These are phyloP conservation scores for Silurus glanis DNA, from an alignment of 2,113 vertebrate species.

Conservation along the genomic window DNA sequence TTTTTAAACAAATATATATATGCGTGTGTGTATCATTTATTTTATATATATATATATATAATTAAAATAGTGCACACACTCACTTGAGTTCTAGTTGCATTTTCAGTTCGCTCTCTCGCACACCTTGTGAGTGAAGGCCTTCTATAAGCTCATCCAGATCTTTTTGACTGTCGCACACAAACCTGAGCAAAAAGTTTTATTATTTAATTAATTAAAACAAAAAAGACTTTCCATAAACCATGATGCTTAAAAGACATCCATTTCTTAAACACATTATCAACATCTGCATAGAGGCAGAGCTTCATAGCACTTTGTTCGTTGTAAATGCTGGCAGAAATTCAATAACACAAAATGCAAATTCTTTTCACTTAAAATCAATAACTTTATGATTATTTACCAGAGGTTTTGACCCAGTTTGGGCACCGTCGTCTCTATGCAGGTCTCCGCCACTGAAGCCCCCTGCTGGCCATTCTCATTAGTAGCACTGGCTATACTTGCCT, in stretches of 20 bases:
- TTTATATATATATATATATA: no score
- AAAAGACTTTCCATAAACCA: neutral
- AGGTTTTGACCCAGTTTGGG: conserved; percentile 97
- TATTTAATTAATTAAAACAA: no score
- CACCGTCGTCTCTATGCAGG: conserved; percentile 81
- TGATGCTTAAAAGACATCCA: fast-evolving
- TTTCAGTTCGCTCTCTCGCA: conserved; percentile 91
- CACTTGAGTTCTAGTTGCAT: conserved; percentile 83
- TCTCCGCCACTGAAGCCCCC: conserved; percentile 63
- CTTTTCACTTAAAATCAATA: neutral
- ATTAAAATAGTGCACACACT: conserved; percentile 39
- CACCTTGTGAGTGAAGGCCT: conserved; percentile 87
- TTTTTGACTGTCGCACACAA: conserved; percentile 84
- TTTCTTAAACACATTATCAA: neutral
- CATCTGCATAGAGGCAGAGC: neutral
- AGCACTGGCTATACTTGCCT: conserved; percentile 67
- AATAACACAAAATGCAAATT: neutral
- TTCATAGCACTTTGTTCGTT: neutral
- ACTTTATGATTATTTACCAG: conserved; percentile 74
- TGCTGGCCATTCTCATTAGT: conserved; percentile 69
- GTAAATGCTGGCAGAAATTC: neutral
- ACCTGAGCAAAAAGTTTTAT: conserved; percentile 72
- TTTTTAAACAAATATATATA: neutral
- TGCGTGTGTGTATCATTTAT: no score
- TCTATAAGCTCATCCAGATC: conserved; percentile 89